Evolutionary conservation across 2,888 invertebrate genomes (phyloP), one percentile per base, ranked within the genome.

Genomic region (Hirtodrosophila alboralis): DNA sequence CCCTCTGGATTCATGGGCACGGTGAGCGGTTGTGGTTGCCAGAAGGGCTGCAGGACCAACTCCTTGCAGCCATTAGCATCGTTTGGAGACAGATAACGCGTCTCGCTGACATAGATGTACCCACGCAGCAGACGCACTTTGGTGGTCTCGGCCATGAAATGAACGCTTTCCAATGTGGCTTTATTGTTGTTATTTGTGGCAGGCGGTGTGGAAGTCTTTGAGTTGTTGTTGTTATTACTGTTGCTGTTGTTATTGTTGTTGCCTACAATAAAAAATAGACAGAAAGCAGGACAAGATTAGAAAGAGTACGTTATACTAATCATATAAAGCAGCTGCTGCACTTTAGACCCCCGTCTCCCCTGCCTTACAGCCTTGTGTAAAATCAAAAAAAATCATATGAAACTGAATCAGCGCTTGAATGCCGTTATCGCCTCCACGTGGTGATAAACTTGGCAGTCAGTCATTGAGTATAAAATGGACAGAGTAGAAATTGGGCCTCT

Each of bases 81-180:
- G 2, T 47, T 37, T 13, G 70, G 45, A 1, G 61, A 51, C 18
- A 88, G 38, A 30, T 86, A 70, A 18, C 86, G 84, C 10, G 85
- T 75, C 49, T 87, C 83, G 33, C 81, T 86, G 44, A 84, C 87
- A 64, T 81, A 87, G n/a, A 90, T 73, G 4, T 89, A 80, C 26
- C 90, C 90, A 27, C 89, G 85, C 10, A 89, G 74, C 27, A 89
- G 71, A 13, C 87, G 86, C 31, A 88, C 79, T 62, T 87, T 89
- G 2, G 73, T 75, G 26, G 88, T 88, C 67, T 88, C 88, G 31
- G 81, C 85, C 67, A 79, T 85, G 59, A 89, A 89, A 33, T 84
- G 74, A 30, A 66, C 66, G 13, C 71, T 70, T 3, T 74, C 76
- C 38, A 86, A 33, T 37, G 74, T 64, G 8, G 64, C 58, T 64